Evolutionary conservation across 2,888 invertebrate genomes (phyloP), one percentile per base, ranked within the genome.

Genomic region (Margaritifera margaritifera): DNA sequence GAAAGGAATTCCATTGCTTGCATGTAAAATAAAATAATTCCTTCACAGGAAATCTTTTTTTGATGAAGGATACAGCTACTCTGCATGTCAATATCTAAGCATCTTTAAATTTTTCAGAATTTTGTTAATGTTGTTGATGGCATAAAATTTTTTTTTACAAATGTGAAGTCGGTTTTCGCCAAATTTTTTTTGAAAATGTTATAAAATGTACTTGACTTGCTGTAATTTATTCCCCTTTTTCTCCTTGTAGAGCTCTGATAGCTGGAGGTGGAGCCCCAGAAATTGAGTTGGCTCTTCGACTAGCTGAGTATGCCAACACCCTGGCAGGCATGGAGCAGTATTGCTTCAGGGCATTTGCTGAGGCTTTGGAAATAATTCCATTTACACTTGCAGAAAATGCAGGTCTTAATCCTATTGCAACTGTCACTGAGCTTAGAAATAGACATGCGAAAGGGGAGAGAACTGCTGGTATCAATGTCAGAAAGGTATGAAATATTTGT

Each of bases 221-320:
- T 61, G 6, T 57, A 51, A 8, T 19, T 51, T 6, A 27, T 59
- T 20, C 65, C 19, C 20, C 20, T 56, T 19, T n/a, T 22, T 60
- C 64, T 59, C 27, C 64, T 73, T 84, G 42, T 75, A 92, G 94
- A 72, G 96, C 96, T 59, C 91, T 98, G 82, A 94, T 98, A 89
- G 95, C 97, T 66, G 99, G 99, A 72, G 99, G 99, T 62, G 99
- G 99, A 60, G 97, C 98, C 20, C 98, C 99, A 6, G 99, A 99
- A 92, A 98, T 96, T 75, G 97, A 98, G 89, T 92, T 99, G 74
- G 95, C 98, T 0, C 91, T 97, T 51, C 94, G 94, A 71, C 91
- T 99, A 66, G 94, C 94, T 11, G 93, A 94, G 27, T 92, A 94
- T 75, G 94, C 98, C 0, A 94, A 96, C 84, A 93, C 94, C 1